phyloP scores from a whole-genome alignment of 2,888 invertebrate species.

The Lasioglossum vierecki region DNA sequence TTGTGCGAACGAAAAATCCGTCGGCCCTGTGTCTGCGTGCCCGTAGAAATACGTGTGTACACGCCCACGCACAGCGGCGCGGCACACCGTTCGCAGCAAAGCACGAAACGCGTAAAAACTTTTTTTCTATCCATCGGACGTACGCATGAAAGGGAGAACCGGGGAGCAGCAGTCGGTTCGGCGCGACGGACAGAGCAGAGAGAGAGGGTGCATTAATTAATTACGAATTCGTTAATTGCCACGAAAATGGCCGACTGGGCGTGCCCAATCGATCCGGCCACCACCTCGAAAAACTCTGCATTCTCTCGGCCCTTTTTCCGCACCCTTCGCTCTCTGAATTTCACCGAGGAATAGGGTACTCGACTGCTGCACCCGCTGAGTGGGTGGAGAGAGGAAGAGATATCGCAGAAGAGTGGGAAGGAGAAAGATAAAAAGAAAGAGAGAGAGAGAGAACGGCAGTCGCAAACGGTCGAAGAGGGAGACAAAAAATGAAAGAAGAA shows the following conservation, averaged over 20 bases:
- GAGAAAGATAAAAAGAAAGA: conserved; percentile 5
- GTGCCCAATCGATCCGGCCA: conserved; percentile 74
- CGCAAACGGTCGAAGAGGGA: background rate
- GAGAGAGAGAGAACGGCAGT: background rate
- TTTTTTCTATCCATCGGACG: conserved; percentile 17
- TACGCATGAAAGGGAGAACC: conserved; percentile 53
- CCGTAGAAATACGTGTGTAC: conserved; percentile 11
- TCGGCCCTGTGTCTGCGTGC: conserved; percentile 23
- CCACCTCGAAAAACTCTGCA: conserved; percentile 62
- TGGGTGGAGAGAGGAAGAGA: conserved; percentile 17
- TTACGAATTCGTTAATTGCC: conserved; percentile 78
- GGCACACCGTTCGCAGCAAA: conserved; percentile 36
- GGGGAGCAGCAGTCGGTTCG: conserved; percentile 17
- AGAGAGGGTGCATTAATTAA: conserved; percentile 76
- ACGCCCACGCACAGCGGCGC: background rate
- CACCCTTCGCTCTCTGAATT: conserved; percentile 59
- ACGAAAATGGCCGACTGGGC: conserved; percentile 80
- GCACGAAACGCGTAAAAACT: conserved; percentile 53
- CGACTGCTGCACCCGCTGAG: conserved; percentile 36
- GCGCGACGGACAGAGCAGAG: conserved; percentile 12
- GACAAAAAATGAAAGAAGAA: background rate
- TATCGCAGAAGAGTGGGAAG: background rate
- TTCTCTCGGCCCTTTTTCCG: conserved; percentile 35
- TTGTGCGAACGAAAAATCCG: conserved; percentile 45
- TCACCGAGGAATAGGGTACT: conserved; percentile 41